These are phyloP conservation scores for Syrmaticus mikado DNA, from an alignment of 2,113 vertebrate genomes.

Conservation along the genomic window DNA sequence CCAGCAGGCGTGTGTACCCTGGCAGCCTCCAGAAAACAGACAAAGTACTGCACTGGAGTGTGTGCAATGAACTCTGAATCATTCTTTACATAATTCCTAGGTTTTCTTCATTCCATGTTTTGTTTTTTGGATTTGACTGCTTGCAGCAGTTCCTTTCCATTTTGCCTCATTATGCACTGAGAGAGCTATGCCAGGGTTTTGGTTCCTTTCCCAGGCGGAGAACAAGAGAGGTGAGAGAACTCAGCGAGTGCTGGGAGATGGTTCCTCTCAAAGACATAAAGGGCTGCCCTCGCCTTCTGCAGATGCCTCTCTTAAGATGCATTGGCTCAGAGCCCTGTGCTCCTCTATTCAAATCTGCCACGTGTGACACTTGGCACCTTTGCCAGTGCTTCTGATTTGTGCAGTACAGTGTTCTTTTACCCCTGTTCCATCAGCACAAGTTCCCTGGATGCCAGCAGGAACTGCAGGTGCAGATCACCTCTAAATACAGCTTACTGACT, in stretches of 20 bases:
- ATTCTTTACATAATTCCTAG: neutral
- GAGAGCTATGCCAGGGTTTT: neutral
- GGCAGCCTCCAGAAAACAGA: neutral
- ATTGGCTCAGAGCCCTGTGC: slow-evolving; percentile 34
- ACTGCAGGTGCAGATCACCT: neutral
- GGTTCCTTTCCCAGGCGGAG: neutral
- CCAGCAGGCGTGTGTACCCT: neutral
- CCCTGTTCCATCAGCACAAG: neutral
- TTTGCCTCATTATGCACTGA: neutral
- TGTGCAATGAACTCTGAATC: neutral
- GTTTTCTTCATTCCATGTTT: neutral
- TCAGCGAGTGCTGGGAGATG: neutral
- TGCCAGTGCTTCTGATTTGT: fast-evolving
- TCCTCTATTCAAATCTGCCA: neutral
- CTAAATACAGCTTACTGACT: neutral
- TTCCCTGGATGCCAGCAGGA: neutral
- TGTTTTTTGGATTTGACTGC: neutral
- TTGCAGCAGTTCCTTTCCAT: neutral
- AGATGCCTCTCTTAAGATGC: slow-evolving; percentile 23
- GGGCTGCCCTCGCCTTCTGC: slow-evolving; percentile 27
- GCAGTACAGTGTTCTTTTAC: neutral
- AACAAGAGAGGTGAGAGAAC: neutral
- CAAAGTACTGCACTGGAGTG: neutral
- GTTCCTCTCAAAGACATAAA: neutral
- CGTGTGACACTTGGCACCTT: slow-evolving; percentile 4